Evolutionary conservation across 2,888 invertebrate genomes (phyloP).

Genomic region (Oconnorella tubifera): DNA sequence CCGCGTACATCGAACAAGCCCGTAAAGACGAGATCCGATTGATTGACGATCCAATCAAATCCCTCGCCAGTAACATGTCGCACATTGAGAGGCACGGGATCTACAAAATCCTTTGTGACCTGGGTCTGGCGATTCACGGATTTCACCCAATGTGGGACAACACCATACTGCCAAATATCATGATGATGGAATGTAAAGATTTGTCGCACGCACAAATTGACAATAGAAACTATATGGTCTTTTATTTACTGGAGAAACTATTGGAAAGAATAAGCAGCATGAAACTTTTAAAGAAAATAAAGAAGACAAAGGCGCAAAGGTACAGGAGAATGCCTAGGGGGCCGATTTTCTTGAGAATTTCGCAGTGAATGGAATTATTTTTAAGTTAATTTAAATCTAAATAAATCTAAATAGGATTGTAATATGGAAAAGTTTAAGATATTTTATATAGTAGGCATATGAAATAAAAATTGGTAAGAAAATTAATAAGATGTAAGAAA

Average conservation of each 20-base stretch:
- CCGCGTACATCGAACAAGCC: constrained; percentile 30
- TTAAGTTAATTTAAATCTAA: too few species aligned
- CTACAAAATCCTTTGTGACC: constrained; percentile 30
- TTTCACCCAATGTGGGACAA: too few species aligned
- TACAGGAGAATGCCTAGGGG: too few species aligned
- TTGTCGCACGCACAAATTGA: constrained; percentile 25
- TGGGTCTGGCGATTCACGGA: constrained; percentile 18
- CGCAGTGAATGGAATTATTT: too few species aligned
- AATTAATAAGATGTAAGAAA: too few species aligned
- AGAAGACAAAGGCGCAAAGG: too few species aligned
- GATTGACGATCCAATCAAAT: constrained; percentile 9
- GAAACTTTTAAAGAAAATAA: too few species aligned
- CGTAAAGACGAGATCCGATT: constrained; percentile 22
- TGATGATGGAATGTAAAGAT: constrained; percentile 10
- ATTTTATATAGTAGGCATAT: too few species aligned
- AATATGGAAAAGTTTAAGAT: too few species aligned
- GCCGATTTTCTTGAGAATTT: too few species aligned
- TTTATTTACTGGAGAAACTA: constrained; percentile 28
- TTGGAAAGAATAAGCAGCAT: constrained; percentile 19
- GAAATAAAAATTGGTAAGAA: too few species aligned
- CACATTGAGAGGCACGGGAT: constrained; percentile 25
- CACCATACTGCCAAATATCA: constrained; percentile 8
- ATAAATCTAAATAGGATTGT: too few species aligned
- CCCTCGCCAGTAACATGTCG: constrained; percentile 21
- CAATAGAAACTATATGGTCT: constrained; percentile 34